phyloP scores from a whole-genome alignment of 2,888 invertebrate genomes.

The Aelia acuminata region DNA sequence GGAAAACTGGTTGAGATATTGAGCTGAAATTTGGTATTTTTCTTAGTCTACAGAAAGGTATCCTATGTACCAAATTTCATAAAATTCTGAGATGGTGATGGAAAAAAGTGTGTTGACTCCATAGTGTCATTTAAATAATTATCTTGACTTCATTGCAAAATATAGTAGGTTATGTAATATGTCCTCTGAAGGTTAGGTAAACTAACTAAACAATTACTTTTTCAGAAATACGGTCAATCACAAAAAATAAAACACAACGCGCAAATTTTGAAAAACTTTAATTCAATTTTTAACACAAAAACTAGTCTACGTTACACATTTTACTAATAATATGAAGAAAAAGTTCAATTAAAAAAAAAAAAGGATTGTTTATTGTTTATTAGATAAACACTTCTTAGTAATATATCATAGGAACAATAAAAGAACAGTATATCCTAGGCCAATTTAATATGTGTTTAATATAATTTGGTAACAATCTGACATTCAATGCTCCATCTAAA shows the following conservation, averaged over 20 bases:
- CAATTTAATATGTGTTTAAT: not conserved
- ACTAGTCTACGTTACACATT: not conserved
- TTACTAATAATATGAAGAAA: not conserved
- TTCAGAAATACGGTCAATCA: not conserved
- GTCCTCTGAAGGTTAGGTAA: not conserved
- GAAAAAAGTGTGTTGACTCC: too few relatives aligned
- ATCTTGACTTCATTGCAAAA: not conserved
- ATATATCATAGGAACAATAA: not conserved
- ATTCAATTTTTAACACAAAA: not conserved
- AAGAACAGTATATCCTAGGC: not conserved
- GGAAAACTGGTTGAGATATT: too few relatives aligned
- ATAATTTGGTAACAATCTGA: not conserved
- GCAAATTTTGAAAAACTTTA: not conserved
- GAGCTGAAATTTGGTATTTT: too few relatives aligned
- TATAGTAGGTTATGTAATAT: not conserved
- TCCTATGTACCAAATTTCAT: too few relatives aligned
- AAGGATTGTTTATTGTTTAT: not conserved
- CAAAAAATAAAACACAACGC: not conserved
- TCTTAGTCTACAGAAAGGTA: too few relatives aligned
- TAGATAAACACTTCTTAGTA: not conserved
- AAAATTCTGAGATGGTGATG: too few relatives aligned
- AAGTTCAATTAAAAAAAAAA: not conserved
- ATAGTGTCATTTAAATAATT: too few relatives aligned
- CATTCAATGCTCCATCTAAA: not conserved
- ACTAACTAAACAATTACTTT: not conserved